Evolutionary conservation across 2,113 vertebrate species (phyloP).

Genomic region (Pelusios castaneus): DNA sequence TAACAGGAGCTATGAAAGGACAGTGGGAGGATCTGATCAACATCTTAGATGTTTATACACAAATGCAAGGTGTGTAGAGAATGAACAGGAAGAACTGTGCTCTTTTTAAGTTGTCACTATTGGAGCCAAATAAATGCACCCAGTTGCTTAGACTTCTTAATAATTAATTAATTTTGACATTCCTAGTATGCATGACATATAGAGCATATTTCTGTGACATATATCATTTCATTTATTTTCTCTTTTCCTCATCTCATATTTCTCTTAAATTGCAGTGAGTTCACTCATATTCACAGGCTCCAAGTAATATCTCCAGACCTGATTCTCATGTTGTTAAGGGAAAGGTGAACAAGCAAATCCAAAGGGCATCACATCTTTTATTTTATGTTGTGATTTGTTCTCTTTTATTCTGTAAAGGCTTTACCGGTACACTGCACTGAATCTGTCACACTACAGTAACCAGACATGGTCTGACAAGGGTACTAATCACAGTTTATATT

Average conservation of each 20-base stretch:
- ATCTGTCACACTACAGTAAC: background rate
- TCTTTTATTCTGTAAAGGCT: background rate
- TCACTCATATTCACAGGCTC: conserved; percentile 49
- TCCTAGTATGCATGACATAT: background rate
- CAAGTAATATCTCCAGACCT: conserved; percentile 51
- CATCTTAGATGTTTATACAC: background rate
- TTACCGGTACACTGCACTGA: conserved; percentile 13
- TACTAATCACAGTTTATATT: conserved; percentile 37
- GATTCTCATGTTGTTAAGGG: conserved; percentile 24
- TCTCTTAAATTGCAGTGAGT: background rate
- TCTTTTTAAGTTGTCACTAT: background rate
- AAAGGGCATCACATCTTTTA: conserved; percentile 43
- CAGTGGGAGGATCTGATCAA: background rate
- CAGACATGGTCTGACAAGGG: conserved; percentile 1
- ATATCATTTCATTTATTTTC: background rate
- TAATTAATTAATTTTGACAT: background rate
- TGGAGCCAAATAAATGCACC: background rate
- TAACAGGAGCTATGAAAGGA: background rate
- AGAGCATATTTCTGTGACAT: background rate
- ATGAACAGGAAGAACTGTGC: background rate
- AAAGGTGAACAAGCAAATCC: conserved; percentile 65
- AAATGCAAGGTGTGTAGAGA: background rate
- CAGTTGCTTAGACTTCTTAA: background rate
- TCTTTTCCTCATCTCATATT: background rate
- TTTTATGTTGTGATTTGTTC: background rate